These are phyloP conservation scores for Liasis olivaceus DNA, from an alignment of 2,797 vertebrate species.

Conservation along the genomic window DNA sequence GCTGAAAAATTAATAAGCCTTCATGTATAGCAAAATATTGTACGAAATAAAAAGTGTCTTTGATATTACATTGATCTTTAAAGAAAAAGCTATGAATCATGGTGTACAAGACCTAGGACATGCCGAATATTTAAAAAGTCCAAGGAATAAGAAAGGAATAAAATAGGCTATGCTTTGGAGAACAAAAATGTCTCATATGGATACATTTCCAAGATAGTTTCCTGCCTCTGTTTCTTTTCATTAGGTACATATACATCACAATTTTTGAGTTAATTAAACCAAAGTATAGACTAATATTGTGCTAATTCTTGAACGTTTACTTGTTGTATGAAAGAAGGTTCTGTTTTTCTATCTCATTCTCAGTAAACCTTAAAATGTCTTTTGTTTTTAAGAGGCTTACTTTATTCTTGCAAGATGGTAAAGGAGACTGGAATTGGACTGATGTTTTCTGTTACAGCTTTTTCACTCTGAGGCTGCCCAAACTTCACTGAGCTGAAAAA, in stretches of 20 bases:
- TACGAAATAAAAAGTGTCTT: background rate
- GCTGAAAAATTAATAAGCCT: constrained; percentile 26
- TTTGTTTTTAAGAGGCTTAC: background rate
- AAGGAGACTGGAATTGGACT: background rate
- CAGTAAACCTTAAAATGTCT: background rate
- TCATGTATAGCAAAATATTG: background rate
- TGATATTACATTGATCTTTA: background rate
- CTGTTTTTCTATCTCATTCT: background rate
- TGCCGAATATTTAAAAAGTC: constrained; percentile 13
- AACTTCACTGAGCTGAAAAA: background rate
- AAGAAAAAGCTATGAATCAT: constrained; percentile 45
- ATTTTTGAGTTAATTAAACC: background rate
- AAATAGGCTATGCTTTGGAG: background rate
- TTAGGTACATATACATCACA: too few relatives aligned
- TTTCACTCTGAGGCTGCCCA: background rate
- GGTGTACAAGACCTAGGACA: constrained; percentile 31
- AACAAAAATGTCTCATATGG: background rate
- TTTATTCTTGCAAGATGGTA: background rate
- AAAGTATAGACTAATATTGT: background rate
- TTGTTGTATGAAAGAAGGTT: background rate
- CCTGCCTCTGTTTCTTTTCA: background rate
- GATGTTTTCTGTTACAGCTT: background rate
- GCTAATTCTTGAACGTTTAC: background rate
- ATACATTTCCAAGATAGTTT: background rate
- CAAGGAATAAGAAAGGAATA: constrained; percentile 3